Evolutionary conservation across 2,797 vertebrate genomes (phyloP), one percentile per base, ranked within the genome.

Genomic region (Urophycis tenuis): DNA sequence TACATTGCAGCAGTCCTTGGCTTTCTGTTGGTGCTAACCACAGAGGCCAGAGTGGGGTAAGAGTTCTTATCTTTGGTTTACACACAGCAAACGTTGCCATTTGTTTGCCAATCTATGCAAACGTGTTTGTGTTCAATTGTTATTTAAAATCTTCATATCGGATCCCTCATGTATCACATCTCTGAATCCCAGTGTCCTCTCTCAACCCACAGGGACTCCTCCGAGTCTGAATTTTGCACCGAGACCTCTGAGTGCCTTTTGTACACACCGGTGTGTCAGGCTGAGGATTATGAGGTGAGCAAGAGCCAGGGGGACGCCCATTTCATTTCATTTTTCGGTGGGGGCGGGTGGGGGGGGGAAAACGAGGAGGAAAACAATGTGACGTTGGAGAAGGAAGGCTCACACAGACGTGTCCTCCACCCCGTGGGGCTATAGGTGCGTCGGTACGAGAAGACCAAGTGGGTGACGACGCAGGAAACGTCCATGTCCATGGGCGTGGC

Each of bases 31-130:
- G 71, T 85, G 60, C 36, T 92, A 15, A 88, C 88, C 76, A 85
- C 85, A 34, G 90, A 93, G 31, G 92, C 90, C 77, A 82, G 72
- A 83, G 69, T 93, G 76, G 93, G 93, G 93, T 94, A 87, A 87
- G 88, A 79, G 14, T 71, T 79, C 34, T 1, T 15, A 64, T 3
- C 29, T 73, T 70, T 31, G 32, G 31, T 29, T 1, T 22, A 31
- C 5, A 5, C 22, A 30, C 31, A 32, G 17, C 14, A 60, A 6
- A 1, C n/a, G n/a, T n/a, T 12, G 7, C 25, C 29, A 45, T 72
- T 25, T 74, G n/a, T 30, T 30, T 12, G 25, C 25, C 12, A 22
- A 49, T 49, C 45, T 6, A 19, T 49, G 1, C 6, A 49, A 49
- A 49, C 45, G 5, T 49, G 19, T 49, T 4, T 45, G 67, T 3